Percentiles rank a stretch among this genome's conserved stretches.
Evolutionary conservation across 2,113 vertebrate genomes (phyloP).

Genomic region (Stercorarius parasiticus): DNA sequence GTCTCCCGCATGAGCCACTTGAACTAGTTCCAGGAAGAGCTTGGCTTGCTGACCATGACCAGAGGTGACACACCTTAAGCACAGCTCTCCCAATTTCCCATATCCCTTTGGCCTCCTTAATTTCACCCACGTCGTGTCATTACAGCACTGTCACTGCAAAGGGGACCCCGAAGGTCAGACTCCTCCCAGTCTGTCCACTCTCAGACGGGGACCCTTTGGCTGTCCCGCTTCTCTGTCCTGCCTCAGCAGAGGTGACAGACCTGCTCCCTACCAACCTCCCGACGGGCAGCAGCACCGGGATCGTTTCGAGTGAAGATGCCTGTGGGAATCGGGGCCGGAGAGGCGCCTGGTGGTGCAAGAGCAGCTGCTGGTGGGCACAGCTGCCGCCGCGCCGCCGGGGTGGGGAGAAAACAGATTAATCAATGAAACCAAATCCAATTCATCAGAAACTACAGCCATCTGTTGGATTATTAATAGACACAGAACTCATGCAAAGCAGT

Average conservation of each 20-base stretch:
- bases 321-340: background rate
- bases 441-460: conserved; percentile 20
- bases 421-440: background rate
- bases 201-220: rapidly evolving
- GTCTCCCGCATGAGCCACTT: rapidly evolving
- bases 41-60: rapidly evolving
- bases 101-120: rapidly evolving
- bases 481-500: background rate
- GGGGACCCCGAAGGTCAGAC: rapidly evolving
- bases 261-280: background rate
- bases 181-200: background rate
- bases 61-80: background rate
- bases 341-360: background rate
- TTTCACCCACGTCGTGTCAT: rapidly evolving
- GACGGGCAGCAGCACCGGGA: rapidly evolving
- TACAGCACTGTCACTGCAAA: background rate
- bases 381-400: background rate
- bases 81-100: rapidly evolving
- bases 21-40: background rate
- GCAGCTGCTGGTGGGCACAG: background rate
- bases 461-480: conserved; percentile 46
- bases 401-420: background rate
- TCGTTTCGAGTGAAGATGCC: background rate
- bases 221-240: background rate
- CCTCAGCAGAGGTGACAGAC: rapidly evolving